Conservation (phyloP, 2,113 vertebrate species). For the Ursus arctos region DNA sequence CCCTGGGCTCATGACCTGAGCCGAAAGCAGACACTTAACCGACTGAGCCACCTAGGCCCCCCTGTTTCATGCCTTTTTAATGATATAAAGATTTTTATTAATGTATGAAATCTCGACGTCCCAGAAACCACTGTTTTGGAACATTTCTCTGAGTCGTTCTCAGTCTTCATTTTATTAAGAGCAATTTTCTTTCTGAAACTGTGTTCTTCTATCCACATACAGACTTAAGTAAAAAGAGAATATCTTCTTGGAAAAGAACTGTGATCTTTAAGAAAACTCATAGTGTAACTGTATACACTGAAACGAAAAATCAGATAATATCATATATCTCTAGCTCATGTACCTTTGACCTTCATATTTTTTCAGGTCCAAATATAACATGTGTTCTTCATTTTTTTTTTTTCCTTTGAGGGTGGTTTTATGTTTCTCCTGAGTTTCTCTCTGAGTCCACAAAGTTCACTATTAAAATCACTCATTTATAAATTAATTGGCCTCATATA, state of each 20-base stretch:
- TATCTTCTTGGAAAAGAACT: slow-evolving; percentile 32
- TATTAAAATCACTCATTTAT: slow-evolving; percentile 6
- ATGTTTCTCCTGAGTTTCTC: not conserved
- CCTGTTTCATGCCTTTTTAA: not conserved
- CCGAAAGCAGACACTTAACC: not conserved
- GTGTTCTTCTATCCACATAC: not conserved
- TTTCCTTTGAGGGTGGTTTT: slow-evolving; percentile 47
- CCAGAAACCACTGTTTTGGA: not conserved
- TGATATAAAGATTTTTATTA: slow-evolving; percentile 29
- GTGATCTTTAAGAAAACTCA: not conserved
- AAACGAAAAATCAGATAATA: slow-evolving; percentile 21
- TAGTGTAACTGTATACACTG: not conserved
- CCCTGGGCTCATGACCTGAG: not conserved
- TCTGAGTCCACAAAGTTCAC: slow-evolving; percentile 26
- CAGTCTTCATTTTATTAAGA: not conserved
- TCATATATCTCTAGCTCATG: not conserved
- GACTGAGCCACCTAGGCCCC: not conserved
- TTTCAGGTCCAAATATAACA: not conserved
- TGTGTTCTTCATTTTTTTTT: slow-evolving; percentile 17
- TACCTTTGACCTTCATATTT: not conserved
- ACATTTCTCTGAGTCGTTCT: not conserved
- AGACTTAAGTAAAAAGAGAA: not conserved
- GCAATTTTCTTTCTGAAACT: not conserved
- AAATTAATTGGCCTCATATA: slow-evolving; percentile 12
- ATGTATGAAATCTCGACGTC: not conserved